A percentile compares a stretch with the other conserved stretches of the same genome.
Evolutionary conservation across 2,113 vertebrate genomes (phyloP).

Genomic region (Bostrychus sinensis): DNA sequence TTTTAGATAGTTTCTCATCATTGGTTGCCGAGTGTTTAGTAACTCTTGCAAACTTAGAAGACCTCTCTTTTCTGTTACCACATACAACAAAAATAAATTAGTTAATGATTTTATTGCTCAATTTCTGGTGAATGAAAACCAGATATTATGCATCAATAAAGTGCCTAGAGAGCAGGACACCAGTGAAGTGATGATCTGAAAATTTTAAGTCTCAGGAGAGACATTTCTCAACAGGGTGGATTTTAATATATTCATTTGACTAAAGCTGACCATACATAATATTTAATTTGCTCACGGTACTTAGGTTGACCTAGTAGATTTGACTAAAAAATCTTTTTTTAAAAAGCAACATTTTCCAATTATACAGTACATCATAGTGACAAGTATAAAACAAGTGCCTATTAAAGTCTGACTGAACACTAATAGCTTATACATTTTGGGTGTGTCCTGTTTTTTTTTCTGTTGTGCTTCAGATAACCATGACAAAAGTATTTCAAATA

Average conservation of each 20-base stretch:
- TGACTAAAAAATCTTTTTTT: too few relatives aligned
- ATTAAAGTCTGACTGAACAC: too few relatives aligned
- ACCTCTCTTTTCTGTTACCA: neutral
- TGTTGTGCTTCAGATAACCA: neutral
- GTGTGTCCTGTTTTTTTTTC: neutral
- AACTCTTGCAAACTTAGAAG: conserved; percentile 17
- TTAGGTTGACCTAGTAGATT: too few relatives aligned
- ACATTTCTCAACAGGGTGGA: conserved; percentile 26
- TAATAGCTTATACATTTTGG: neutral
- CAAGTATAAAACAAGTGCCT: neutral
- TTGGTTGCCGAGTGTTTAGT: neutral
- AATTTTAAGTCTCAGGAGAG: conserved; percentile 15
- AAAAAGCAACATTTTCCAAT: too few relatives aligned
- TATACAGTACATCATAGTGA: neutral
- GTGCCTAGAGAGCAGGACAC: conserved; percentile 52
- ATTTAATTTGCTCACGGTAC: too few relatives aligned
- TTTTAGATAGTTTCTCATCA: neutral
- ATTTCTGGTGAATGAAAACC: neutral
- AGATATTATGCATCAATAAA: conserved; percentile 27
- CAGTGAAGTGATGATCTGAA: conserved; percentile 50
- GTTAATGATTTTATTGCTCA: neutral
- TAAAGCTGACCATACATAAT: neutral
- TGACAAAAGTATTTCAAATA: neutral
- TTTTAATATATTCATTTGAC: conserved; percentile 18
- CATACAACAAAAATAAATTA: neutral